These are phyloP conservation scores for Petrocephalus zakoni DNA, from an alignment of 2,113 vertebrate species.

Conservation along the genomic window DNA sequence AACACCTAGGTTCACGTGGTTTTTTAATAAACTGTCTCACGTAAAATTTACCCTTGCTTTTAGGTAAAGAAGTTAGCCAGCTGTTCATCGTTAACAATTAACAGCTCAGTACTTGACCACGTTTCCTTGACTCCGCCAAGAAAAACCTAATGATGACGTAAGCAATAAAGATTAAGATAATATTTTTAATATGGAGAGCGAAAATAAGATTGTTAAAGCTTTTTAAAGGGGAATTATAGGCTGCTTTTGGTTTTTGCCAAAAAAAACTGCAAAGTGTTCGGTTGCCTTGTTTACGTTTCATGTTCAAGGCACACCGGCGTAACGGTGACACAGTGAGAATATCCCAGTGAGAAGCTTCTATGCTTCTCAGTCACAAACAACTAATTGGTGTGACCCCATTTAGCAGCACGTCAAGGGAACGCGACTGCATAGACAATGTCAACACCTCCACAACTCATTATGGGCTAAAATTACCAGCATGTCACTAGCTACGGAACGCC, in stretches of 20 bases:
- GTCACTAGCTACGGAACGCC: constrained; percentile 49
- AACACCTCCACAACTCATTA: constrained; percentile 64
- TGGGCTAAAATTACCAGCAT: constrained; percentile 53
- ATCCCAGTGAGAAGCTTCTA: not conserved
- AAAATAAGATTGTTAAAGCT: not conserved
- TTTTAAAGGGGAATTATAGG: not conserved
- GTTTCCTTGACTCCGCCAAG: not conserved
- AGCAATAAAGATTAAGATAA: not conserved
- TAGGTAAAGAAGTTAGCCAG: not conserved
- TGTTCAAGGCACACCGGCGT: not conserved
- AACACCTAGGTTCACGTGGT: not conserved
- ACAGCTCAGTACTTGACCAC: not conserved
- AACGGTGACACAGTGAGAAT: constrained; percentile 17
- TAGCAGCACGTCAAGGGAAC: constrained; percentile 53
- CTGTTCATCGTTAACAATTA: not conserved
- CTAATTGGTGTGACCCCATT: constrained; percentile 69
- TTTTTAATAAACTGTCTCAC: not conserved
- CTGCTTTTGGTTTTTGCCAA: not conserved
- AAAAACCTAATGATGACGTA: not conserved
- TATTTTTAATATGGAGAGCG: not conserved
- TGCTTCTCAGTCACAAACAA: constrained; percentile 34
- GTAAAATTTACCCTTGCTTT: not conserved
- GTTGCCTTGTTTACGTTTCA: constrained; percentile 4
- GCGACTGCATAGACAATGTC: constrained; percentile 54
- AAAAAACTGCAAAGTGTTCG: not conserved